A percentile compares a stretch with the other conserved stretches of the same genome.
These are phyloP conservation scores for Agrilus cyanescens DNA, from an alignment of 2,888 invertebrate species.

Conservation along the genomic window DNA sequence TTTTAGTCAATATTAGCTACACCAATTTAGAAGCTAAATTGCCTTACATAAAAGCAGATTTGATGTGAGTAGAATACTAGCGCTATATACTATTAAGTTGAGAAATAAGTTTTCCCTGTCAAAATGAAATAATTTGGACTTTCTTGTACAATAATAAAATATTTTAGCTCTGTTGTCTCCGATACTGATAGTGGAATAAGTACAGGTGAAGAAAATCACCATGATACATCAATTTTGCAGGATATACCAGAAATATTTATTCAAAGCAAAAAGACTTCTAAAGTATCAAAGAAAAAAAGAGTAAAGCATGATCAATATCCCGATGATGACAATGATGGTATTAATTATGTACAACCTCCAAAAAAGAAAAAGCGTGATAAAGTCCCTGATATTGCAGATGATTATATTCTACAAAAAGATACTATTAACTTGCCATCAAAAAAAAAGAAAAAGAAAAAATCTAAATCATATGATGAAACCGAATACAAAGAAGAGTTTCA, in stretches of 20 bases:
- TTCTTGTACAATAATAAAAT: neutral
- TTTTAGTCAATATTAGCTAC: conserved; percentile 46
- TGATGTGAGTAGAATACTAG: conserved; percentile 31
- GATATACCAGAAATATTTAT: conserved; percentile 5
- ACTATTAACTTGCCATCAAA: too few relatives aligned
- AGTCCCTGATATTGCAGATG: too few relatives aligned
- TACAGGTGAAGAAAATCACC: conserved; percentile 13
- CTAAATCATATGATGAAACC: too few relatives aligned
- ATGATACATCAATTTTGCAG: neutral
- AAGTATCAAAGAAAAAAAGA: conserved; percentile 4
- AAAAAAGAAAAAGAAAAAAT: too few relatives aligned
- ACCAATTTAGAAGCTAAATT: conserved; percentile 46
- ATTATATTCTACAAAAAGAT: too few relatives aligned
- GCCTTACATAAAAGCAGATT: conserved; percentile 51
- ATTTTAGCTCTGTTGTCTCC: conserved; percentile 12
- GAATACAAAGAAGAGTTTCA: too few relatives aligned
- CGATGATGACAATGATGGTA: too few relatives aligned
- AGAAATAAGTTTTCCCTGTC: too few relatives aligned
- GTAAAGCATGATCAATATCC: conserved; percentile 7
- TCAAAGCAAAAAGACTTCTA: conserved; percentile 1
- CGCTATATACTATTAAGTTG: neutral
- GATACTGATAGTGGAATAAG: conserved; percentile 18
- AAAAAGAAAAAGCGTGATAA: too few relatives aligned
- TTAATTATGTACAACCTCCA: too few relatives aligned
- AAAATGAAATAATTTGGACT: neutral